Evolutionary conservation across 1,140 invertebrate species (phyloP).

Genomic region (Thaumatotibia leucotreta): DNA sequence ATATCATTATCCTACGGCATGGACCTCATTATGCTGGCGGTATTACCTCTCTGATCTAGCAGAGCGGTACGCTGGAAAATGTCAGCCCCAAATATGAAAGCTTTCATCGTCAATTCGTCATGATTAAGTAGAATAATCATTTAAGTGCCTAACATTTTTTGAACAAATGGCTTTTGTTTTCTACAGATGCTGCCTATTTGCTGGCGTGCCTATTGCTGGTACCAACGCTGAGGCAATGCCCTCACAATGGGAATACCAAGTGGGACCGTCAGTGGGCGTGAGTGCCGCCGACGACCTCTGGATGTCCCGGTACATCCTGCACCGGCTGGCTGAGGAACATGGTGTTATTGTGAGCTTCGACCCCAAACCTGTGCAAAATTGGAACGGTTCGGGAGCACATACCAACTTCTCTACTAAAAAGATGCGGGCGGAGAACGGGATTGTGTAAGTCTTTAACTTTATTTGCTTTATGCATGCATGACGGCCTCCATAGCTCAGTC

Average conservation of each 20-base stretch:
- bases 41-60: too few species aligned
- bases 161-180: background rate
- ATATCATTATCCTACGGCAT: too few species aligned
- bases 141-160: background rate
- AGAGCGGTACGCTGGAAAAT: too few species aligned
- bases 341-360: conserved; percentile 87
- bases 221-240: conserved; percentile 94
- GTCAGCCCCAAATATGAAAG: too few species aligned
- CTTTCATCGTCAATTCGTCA: too few species aligned
- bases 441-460: conserved; percentile 72
- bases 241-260: conserved; percentile 86
- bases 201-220: conserved; percentile 89
- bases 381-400: conserved; percentile 91
- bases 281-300: conserved; percentile 90
- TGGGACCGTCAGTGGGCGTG: conserved; percentile 86
- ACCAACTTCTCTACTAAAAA: conserved; percentile 89
- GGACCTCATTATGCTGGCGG: too few species aligned
- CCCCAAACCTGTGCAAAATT: conserved; percentile 90
- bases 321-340: conserved; percentile 90
- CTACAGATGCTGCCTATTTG: conserved; percentile 84
- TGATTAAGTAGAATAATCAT: too few species aligned
- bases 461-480: too few species aligned
- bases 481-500: too few species aligned
- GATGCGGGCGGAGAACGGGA: conserved; percentile 87
- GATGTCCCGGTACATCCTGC: conserved; percentile 87